Evolutionary conservation across 2,113 vertebrate genomes (phyloP).

Genomic region (Catharus minimus): DNA sequence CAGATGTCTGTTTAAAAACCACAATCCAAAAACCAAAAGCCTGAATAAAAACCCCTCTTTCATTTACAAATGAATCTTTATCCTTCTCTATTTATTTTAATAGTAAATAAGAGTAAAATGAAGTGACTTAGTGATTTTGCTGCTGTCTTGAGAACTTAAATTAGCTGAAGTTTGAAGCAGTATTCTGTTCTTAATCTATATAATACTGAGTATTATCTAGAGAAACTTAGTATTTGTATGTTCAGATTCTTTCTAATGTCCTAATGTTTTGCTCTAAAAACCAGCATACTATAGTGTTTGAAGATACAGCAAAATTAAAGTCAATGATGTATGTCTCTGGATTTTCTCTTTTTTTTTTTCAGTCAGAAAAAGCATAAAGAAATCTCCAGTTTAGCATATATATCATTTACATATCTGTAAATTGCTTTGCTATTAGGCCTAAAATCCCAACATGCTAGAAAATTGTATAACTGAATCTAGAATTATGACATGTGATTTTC

Average conservation of each 20-base stretch:
- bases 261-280: neutral
- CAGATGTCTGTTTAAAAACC: neutral
- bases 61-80: neutral
- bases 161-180: neutral
- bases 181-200: neutral
- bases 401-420: neutral
- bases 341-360: neutral
- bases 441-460: neutral
- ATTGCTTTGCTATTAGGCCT: neutral
- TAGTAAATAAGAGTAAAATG: neutral
- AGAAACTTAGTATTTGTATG: neutral
- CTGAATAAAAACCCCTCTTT: fast-evolving
- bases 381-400: neutral
- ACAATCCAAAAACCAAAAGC: neutral
- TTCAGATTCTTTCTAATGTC: neutral
- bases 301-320: neutral
- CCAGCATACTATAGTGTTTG: fast-evolving
- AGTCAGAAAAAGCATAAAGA: neutral
- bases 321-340: neutral
- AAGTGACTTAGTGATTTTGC: neutral
- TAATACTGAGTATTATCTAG: neutral
- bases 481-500: neutral
- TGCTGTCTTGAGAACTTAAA: neutral
- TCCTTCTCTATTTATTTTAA: neutral
- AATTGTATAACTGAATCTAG: neutral